These are phyloP conservation scores for Microtus oregoni DNA, from an alignment of 2,113 vertebrate genomes.

Conservation along the genomic window DNA sequence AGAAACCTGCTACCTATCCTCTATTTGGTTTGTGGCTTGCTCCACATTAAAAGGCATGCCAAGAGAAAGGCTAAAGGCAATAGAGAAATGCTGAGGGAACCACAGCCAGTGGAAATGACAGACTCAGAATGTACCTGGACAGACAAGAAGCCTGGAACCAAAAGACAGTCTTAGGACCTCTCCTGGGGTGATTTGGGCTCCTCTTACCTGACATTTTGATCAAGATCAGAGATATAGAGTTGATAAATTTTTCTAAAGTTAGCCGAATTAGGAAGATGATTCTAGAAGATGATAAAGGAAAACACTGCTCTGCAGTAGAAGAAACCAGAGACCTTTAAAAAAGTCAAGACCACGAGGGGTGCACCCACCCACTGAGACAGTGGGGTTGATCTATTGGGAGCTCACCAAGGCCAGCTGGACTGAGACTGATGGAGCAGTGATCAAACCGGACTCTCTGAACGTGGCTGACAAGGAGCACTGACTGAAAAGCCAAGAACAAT, in stretches of 20 bases:
- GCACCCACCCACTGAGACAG: no score
- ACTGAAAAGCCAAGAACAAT: no score
- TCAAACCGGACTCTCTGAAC: no score
- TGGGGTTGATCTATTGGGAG: conserved; percentile 2
- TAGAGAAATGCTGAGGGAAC: conserved; percentile 87
- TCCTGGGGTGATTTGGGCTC: conserved; percentile 89
- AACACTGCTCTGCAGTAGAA: conserved; percentile 86
- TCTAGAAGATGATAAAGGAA: conserved; percentile 87
- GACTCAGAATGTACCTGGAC: conserved; percentile 92
- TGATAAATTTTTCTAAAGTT: conserved; percentile 93
- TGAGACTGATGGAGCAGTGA: no score
- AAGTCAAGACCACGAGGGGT: no score
- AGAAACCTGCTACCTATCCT: conserved; percentile 88
- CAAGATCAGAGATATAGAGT: conserved; percentile 90
- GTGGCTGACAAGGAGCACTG: no score
- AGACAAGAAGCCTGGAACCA: conserved; percentile 91
- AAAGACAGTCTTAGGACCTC: conserved; percentile 91
- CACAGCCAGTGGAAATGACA: conserved; percentile 82
- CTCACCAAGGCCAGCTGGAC: no score
- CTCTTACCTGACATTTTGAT: conserved; percentile 90
- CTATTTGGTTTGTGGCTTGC: conserved; percentile 90
- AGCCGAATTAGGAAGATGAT: conserved; percentile 93
- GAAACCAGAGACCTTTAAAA: conserved; percentile 74
- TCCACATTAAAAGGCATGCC: conserved; percentile 89
- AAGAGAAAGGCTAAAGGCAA: conserved; percentile 90